phyloP scores from a whole-genome alignment of 2,888 invertebrate species.

The Rhodophaea formosa region DNA sequence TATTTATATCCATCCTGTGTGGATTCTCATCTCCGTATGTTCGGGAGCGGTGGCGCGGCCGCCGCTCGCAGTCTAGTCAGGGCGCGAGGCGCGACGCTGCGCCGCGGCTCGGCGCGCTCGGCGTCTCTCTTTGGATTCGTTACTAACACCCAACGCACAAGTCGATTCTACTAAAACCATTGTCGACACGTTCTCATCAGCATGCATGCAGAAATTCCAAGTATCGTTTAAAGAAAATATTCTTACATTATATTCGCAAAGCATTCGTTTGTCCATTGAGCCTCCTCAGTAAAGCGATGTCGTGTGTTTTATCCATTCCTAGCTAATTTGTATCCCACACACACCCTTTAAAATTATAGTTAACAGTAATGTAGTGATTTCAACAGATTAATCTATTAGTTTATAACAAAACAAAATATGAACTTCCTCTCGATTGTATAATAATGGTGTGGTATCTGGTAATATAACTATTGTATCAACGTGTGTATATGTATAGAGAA shows the following conservation, averaged over 20 bases:
- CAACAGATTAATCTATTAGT: constrained; percentile 74
- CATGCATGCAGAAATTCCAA: constrained; percentile 53
- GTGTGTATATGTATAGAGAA: constrained; percentile 71
- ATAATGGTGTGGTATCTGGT: constrained; percentile 57
- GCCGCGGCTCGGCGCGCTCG: constrained; percentile 28
- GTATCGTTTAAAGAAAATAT: constrained; percentile 49
- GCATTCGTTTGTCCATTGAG: constrained; percentile 59
- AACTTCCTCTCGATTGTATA: constrained; percentile 60
- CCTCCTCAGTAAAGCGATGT: constrained; percentile 66
- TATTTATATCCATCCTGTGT: constrained; percentile 54
- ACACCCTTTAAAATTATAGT: constrained; percentile 58
- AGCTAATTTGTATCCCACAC: constrained; percentile 57
- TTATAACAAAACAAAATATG: constrained; percentile 73
- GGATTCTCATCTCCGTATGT: constrained; percentile 43
- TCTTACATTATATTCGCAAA: constrained; percentile 58
- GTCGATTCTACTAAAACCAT: constrained; percentile 42
- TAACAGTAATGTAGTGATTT: constrained; percentile 58
- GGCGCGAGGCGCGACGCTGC: constrained; percentile 30
- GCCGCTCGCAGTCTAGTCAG: constrained; percentile 39
- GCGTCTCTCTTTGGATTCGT: constrained; percentile 58
- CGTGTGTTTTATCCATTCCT: constrained; percentile 51
- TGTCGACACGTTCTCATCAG: constrained; percentile 43
- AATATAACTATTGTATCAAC: constrained; percentile 64
- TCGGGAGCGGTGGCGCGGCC: constrained; percentile 25
- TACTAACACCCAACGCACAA: constrained; percentile 56